Percentiles rank a stretch among this genome's conserved stretches.
Evolutionary conservation across 2,888 invertebrate species (phyloP).

Genomic region (Napeogenes inachia): DNA sequence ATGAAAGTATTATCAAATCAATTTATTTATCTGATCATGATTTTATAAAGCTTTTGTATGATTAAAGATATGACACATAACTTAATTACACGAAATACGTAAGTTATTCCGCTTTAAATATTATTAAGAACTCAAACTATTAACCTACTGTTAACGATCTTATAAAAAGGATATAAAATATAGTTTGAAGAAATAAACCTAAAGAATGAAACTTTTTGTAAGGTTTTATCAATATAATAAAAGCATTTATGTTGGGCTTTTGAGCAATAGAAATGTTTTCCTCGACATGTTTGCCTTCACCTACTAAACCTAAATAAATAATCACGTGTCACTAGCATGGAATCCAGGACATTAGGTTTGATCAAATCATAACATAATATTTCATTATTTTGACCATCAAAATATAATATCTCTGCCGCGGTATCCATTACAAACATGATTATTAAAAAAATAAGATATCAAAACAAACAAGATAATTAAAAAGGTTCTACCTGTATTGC

Average conservation of each 20-base stretch:
- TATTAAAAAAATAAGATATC: no score
- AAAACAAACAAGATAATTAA: no score
- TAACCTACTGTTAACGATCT: neutral
- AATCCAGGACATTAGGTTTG: neutral
- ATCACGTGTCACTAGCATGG: neutral
- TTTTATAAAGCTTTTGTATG: no score
- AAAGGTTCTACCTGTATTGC: no score
- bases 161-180: neutral
- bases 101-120: no score
- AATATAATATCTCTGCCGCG: no score
- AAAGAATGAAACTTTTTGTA: neutral
- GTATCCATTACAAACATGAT: no score
- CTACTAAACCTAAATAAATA: neutral
- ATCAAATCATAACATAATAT: neutral
- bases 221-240: neutral
- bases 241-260: neutral
- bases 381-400: no score
- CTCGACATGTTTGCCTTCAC: conserved; percentile 1
- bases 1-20: no score
- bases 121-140: neutral
- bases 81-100: no score
- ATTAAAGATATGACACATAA: no score
- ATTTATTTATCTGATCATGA: neutral
- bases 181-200: neutral
- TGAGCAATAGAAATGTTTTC: neutral